Evolutionary conservation across 2,113 vertebrate genomes (phyloP).

Genomic region (Hyperopisus bebe): DNA sequence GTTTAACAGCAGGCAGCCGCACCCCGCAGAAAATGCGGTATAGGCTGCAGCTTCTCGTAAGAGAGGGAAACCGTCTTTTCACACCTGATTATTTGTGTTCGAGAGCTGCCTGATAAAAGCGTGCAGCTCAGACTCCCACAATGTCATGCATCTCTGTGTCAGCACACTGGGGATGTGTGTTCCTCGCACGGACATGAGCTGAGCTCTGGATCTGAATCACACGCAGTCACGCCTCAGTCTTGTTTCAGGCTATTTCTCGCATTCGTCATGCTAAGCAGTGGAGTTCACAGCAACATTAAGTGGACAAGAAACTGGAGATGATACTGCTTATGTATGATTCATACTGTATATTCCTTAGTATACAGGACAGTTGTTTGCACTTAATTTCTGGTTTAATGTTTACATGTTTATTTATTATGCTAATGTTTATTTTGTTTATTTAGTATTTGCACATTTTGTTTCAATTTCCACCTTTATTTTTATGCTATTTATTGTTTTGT

Average conservation of each 20-base stretch:
- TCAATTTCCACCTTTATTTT: not conserved
- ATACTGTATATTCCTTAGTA: not conserved
- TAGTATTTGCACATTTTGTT: not conserved
- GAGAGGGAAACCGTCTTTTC: not conserved
- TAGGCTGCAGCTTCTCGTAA: not conserved
- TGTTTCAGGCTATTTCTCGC: not conserved
- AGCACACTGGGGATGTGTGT: not conserved
- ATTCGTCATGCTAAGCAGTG: not conserved
- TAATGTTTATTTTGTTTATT: not conserved
- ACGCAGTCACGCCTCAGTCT: not conserved
- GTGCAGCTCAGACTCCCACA: not conserved
- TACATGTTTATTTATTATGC: not conserved
- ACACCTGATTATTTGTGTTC: not conserved
- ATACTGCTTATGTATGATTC: not conserved
- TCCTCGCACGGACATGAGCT: not conserved
- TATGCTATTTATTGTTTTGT: not conserved
- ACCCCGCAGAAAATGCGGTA: not conserved
- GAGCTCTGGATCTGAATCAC: not conserved
- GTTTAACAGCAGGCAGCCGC: not conserved
- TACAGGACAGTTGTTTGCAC: not conserved
- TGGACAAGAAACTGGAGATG: not conserved
- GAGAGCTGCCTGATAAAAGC: not conserved
- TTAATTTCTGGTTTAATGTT: not conserved
- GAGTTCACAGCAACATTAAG: not conserved
- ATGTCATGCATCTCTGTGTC: not conserved